These are phyloP conservation scores for Distichodus sexfasciatus DNA, from an alignment of 2,797 vertebrate species.

Conservation along the genomic window DNA sequence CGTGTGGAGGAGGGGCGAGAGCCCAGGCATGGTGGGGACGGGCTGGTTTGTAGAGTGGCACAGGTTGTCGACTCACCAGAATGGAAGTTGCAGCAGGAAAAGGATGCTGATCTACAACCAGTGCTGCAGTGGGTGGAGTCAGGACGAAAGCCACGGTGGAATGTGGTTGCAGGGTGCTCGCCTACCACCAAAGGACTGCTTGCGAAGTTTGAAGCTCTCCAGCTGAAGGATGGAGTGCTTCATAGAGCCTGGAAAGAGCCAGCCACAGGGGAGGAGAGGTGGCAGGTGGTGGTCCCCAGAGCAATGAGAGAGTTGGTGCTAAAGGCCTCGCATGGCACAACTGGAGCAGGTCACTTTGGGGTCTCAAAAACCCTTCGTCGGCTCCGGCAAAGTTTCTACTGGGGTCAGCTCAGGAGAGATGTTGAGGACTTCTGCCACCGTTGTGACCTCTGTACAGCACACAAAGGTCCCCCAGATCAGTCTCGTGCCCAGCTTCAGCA, in stretches of 20 bases:
- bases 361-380: background rate
- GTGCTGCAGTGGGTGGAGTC: background rate
- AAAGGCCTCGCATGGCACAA: background rate
- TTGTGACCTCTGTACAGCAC: background rate
- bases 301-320: background rate
- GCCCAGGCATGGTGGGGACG: background rate
- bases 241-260: slow-evolving; percentile 20
- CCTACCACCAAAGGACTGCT: slow-evolving; percentile 8
- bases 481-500: too few species aligned
- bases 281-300: slow-evolving; percentile 22
- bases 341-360: background rate
- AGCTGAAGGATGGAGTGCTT: background rate
- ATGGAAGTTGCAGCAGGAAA: background rate
- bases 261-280: slow-evolving; percentile 10
- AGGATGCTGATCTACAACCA: background rate
- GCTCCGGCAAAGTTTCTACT: background rate
- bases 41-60: background rate
- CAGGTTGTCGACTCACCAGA: background rate
- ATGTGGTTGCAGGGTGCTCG: too few species aligned
- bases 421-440: background rate
- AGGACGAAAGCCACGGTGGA: too few species aligned
- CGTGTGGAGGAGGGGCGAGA: background rate
- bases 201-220: background rate
- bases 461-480: background rate
- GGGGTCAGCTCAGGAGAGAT: background rate